phyloP scores from a whole-genome alignment of 2,888 invertebrate species.

The Polia nebulosa region DNA sequence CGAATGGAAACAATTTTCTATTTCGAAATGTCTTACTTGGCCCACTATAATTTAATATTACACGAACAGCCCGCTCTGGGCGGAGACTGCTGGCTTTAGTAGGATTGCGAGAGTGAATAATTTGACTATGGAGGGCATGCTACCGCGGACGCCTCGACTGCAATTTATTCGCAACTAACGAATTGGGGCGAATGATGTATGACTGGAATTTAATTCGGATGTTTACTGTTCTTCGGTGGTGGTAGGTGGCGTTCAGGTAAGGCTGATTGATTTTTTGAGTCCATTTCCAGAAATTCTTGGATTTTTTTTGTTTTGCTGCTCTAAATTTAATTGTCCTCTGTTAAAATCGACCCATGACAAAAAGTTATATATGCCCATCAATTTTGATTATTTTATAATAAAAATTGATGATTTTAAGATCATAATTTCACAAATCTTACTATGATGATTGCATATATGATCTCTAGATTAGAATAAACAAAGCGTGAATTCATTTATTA shows the following conservation, averaged over 20 bases:
- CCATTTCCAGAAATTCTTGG: background rate
- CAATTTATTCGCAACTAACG: constrained; percentile 84
- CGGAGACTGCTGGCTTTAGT: constrained; percentile 83
- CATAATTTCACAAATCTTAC: background rate
- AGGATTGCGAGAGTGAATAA: constrained; percentile 89
- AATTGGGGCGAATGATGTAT: constrained; percentile 78
- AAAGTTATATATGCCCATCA: no score
- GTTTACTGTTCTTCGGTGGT: constrained; percentile 51
- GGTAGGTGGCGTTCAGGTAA: constrained; percentile 27
- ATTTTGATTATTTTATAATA: no score
- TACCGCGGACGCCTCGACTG: constrained; percentile 76
- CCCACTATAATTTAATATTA: constrained; percentile 90
- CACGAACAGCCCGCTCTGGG: constrained; percentile 78
- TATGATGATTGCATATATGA: background rate
- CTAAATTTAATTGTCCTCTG: no score
- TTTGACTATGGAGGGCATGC: constrained; percentile 86
- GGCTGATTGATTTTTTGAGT: constrained; percentile 30
- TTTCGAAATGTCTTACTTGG: constrained; percentile 86
- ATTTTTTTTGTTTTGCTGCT: no score
- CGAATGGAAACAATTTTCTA: constrained; percentile 82
- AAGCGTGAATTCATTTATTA: background rate
- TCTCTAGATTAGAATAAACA: no score
- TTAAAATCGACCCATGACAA: no score
- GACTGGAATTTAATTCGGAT: constrained; percentile 75
- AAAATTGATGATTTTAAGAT: no score